A percentile compares a stretch with the other conserved stretches of the same genome.
These are phyloP conservation scores for Laothoe populi DNA, from an alignment of 2,888 invertebrate species.

Conservation along the genomic window DNA sequence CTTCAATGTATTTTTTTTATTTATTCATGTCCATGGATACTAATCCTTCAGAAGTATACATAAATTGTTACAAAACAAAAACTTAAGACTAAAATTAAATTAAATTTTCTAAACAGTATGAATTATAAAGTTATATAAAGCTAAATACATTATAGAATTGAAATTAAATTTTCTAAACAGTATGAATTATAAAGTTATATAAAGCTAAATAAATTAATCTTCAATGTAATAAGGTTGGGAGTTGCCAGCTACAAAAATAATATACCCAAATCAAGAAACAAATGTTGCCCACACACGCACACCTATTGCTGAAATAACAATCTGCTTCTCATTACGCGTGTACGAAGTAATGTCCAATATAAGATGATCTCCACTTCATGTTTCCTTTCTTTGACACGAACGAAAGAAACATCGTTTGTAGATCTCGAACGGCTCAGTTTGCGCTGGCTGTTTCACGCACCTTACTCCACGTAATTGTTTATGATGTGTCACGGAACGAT, in stretches of 20 bases:
- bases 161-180: no score
- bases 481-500: slow-evolving; percentile 47
- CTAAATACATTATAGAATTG: no score
- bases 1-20: no score
- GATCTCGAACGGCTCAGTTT: slow-evolving; percentile 36
- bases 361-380: slow-evolving; percentile 33
- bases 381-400: slow-evolving; percentile 19
- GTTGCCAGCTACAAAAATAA: slow-evolving; percentile 8
- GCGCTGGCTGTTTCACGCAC: slow-evolving; percentile 47
- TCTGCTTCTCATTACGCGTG: slow-evolving; percentile 37
- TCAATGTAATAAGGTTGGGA: background rate
- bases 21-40: no score
- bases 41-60: no score
- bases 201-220: background rate
- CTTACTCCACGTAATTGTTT: slow-evolving; percentile 50
- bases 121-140: no score
- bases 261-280: background rate
- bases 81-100: no score
- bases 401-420: slow-evolving; percentile 31
- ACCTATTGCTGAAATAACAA: slow-evolving; percentile 32
- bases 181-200: no score
- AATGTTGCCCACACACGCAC: slow-evolving; percentile 15
- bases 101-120: no score
- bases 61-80: no score
- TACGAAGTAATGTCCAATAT: slow-evolving; percentile 33